These are phyloP conservation scores for Meloidogyne chitwoodi DNA, from an alignment of 1,140 invertebrate species.

Conservation along the genomic window DNA sequence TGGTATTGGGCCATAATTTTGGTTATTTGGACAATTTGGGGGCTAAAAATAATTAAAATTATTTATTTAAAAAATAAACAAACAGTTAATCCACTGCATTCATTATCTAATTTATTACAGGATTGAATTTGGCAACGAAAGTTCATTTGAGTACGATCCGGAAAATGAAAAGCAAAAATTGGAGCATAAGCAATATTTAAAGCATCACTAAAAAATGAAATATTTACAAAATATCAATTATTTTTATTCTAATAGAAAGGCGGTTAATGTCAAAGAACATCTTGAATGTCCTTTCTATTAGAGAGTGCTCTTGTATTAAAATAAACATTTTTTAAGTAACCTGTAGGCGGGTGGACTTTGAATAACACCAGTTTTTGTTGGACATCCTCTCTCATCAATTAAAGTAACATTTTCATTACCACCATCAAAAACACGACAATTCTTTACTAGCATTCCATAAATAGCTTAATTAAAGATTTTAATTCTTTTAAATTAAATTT, in stretches of 20 bases:
- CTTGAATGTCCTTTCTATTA: no score
- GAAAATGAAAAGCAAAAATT: slow-evolving; percentile 48
- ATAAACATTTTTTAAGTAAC: not conserved
- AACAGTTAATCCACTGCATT: slow-evolving; percentile 45
- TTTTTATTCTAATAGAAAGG: not conserved
- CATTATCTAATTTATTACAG: slow-evolving; percentile 43
- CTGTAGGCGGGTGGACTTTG: slow-evolving; percentile 36
- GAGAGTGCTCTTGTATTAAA: not conserved
- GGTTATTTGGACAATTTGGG: not conserved
- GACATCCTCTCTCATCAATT: slow-evolving; percentile 45
- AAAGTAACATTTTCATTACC: slow-evolving; percentile 19
- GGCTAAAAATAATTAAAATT: not conserved
- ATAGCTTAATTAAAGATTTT: slow-evolving; percentile 36
- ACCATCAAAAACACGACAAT: slow-evolving; percentile 48
- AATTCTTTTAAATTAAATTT: slow-evolving; percentile 2
- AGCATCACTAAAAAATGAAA: not conserved
- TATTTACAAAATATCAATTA: not conserved
- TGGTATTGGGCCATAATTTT: not conserved
- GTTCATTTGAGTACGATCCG: slow-evolving; percentile 40
- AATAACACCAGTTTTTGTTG: slow-evolving; percentile 30
- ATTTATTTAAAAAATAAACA: not conserved
- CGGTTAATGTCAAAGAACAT: no score
- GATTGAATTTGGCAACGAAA: slow-evolving; percentile 48
- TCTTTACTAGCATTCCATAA: slow-evolving; percentile 50
- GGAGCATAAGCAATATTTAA: slow-evolving; percentile 44